A percentile compares a stretch with the other conserved stretches of the same genome.
phyloP scores from a whole-genome alignment of 2,113 vertebrate genomes.

The Erinaceus europaeus region DNA sequence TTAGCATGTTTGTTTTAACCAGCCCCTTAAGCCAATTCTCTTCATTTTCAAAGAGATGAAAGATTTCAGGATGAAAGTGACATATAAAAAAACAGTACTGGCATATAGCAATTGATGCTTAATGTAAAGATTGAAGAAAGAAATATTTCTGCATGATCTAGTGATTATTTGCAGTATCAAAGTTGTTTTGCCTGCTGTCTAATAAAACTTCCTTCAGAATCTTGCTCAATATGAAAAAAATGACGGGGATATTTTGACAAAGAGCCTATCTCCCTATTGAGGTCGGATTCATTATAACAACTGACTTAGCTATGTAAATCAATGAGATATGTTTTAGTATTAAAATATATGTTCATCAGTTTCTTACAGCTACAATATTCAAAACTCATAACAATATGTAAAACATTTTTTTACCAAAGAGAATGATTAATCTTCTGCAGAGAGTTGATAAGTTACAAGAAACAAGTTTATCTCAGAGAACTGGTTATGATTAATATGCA shows the following conservation, averaged over 20 bases:
- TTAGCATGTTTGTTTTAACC: constrained; percentile 58
- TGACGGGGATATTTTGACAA: constrained; percentile 65
- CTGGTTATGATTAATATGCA: constrained; percentile 78
- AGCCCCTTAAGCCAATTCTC: constrained; percentile 60
- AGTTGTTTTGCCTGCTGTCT: constrained; percentile 60
- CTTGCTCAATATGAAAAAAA: constrained; percentile 73
- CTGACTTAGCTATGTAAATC: constrained; percentile 73
- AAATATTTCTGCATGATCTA: constrained; percentile 60
- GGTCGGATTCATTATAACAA: constrained; percentile 65
- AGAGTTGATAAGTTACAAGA: constrained; percentile 82
- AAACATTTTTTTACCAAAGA: constrained; percentile 79
- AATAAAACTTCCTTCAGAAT: constrained; percentile 40
- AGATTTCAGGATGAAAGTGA: constrained; percentile 51
- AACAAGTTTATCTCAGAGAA: constrained; percentile 82
- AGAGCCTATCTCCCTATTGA: constrained; percentile 58
- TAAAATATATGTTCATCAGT: constrained; percentile 78
- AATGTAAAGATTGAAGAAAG: constrained; percentile 62
- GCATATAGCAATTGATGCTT: constrained; percentile 60
- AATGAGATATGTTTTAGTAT: constrained; percentile 70
- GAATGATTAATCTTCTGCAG: constrained; percentile 78
- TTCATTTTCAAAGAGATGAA: constrained; percentile 57
- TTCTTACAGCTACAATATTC: constrained; percentile 73
- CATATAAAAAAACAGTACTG: constrained; percentile 54
- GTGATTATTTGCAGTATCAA: constrained; percentile 60
- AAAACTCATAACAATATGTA: constrained; percentile 75